phyloP scores from a whole-genome alignment of 2,888 invertebrate species.

The Melanchra persicariae region DNA sequence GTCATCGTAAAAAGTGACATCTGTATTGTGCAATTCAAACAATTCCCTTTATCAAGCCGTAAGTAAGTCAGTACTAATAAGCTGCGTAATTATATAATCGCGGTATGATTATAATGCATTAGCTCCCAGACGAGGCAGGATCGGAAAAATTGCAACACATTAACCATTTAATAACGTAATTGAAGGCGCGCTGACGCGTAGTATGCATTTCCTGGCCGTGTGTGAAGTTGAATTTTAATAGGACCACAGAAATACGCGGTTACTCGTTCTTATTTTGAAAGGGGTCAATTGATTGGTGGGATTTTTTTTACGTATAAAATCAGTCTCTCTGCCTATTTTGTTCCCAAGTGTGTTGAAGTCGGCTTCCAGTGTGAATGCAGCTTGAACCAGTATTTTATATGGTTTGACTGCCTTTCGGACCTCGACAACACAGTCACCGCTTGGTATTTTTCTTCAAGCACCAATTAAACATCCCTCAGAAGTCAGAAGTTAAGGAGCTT shows the following conservation, averaged over 20 bases:
- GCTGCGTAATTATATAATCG: conserved; percentile 52
- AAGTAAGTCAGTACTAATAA: conserved; percentile 36
- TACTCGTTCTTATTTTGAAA: conserved; percentile 6
- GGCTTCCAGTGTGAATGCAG: not conserved
- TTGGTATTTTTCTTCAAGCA: not conserved
- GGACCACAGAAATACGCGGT: conserved; percentile 18
- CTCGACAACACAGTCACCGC: not conserved
- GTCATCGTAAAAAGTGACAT: conserved; percentile 11
- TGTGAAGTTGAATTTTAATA: not conserved
- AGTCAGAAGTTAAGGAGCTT: too few relatives aligned
- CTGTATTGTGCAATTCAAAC: conserved; percentile 34
- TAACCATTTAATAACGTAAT: conserved; percentile 71
- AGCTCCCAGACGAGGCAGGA: conserved; percentile 59
- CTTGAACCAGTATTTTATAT: not conserved
- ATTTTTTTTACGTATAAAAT: not conserved
- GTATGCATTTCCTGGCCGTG: conserved; percentile 18
- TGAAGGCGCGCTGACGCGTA: conserved; percentile 39
- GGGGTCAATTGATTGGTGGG: not conserved
- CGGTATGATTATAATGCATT: conserved; percentile 61
- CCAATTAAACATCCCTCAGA: too few relatives aligned
- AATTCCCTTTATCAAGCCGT: conserved; percentile 31
- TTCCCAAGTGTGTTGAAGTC: not conserved
- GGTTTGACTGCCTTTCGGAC: not conserved
- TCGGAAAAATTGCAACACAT: conserved; percentile 70
- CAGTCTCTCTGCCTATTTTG: accelerated